These are phyloP conservation scores for Cottus gobio DNA, from an alignment of 2,113 vertebrate species.

Conservation along the genomic window DNA sequence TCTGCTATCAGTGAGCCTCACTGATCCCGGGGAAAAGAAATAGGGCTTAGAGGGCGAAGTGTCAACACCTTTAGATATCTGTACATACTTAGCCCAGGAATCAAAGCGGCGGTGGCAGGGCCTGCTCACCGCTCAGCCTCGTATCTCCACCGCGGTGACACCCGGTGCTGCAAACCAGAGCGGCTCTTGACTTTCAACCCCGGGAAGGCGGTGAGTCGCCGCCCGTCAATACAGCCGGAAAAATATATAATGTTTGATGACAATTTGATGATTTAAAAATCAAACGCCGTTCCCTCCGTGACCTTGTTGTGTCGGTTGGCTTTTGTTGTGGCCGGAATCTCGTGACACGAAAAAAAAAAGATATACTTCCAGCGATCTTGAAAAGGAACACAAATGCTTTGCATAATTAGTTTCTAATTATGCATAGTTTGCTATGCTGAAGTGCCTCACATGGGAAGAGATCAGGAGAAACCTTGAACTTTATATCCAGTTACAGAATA, in stretches of 20 bases:
- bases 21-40: constrained; percentile 78
- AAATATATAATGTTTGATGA: constrained; percentile 13
- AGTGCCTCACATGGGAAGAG: constrained; percentile 43
- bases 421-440: constrained; percentile 55
- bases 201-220: constrained; percentile 28
- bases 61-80: constrained; percentile 81
- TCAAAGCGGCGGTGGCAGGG: constrained; percentile 75
- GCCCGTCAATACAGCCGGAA: constrained; percentile 16
- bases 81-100: constrained; percentile 79
- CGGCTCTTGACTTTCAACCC: constrained; percentile 65
- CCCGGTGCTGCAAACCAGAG: constrained; percentile 63
- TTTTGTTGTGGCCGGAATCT: constrained; percentile 39
- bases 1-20: constrained; percentile 78
- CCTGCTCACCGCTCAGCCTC: constrained; percentile 69
- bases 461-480: constrained; percentile 53
- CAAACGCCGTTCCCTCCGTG: constrained; percentile 3
- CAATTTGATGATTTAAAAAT: too few species aligned
- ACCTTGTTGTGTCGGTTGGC: constrained; percentile 51
- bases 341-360: constrained; percentile 55
- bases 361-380: constrained; percentile 35
- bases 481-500: constrained; percentile 46
- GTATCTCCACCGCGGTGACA: constrained; percentile 71
- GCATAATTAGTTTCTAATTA: constrained; percentile 68
- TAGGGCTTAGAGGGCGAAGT: constrained; percentile 76
- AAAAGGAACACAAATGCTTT: constrained; percentile 55